These are phyloP conservation scores for Falco naumanni DNA, from an alignment of 2,797 vertebrate genomes.

Conservation along the genomic window DNA sequence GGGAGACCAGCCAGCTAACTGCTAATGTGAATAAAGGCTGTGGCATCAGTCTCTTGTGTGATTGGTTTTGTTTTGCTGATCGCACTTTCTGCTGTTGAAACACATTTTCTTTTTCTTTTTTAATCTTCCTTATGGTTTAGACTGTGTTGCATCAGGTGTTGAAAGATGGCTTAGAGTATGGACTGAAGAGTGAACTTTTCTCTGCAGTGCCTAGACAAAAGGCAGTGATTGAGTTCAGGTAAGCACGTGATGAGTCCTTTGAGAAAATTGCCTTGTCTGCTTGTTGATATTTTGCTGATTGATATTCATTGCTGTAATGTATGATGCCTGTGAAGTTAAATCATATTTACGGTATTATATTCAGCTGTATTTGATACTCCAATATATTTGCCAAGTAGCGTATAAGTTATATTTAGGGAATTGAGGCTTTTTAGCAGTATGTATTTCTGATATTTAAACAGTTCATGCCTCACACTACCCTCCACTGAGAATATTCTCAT, in stretches of 20 bases:
- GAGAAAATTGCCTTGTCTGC: not conserved
- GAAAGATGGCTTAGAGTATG: conserved; percentile 80
- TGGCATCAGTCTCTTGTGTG: not conserved
- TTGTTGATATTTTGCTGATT: not conserved
- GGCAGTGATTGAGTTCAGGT: conserved; percentile 93
- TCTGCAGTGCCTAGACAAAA: conserved; percentile 76
- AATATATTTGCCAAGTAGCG: not conserved
- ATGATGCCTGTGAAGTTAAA: not conserved
- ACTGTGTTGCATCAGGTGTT: conserved; percentile 85
- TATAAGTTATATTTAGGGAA: not conserved
- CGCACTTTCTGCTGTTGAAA: not conserved
- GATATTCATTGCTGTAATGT: not conserved
- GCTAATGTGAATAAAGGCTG: not conserved
- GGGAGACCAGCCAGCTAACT: not conserved
- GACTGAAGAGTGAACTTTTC: conserved; percentile 89
- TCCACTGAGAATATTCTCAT: not conserved
- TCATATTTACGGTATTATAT: not conserved
- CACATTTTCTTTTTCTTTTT: not conserved
- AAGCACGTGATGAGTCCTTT: not conserved
- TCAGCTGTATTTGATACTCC: not conserved
- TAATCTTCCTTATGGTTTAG: conserved; percentile 71
- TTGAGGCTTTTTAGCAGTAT: not conserved
- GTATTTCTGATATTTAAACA: not conserved
- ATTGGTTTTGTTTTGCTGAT: not conserved
- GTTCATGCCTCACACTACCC: not conserved